Percentiles rank a stretch among this genome's conserved stretches.
Evolutionary conservation across 2,113 vertebrate genomes (phyloP).

Genomic region (Bambusicola thoracicus): DNA sequence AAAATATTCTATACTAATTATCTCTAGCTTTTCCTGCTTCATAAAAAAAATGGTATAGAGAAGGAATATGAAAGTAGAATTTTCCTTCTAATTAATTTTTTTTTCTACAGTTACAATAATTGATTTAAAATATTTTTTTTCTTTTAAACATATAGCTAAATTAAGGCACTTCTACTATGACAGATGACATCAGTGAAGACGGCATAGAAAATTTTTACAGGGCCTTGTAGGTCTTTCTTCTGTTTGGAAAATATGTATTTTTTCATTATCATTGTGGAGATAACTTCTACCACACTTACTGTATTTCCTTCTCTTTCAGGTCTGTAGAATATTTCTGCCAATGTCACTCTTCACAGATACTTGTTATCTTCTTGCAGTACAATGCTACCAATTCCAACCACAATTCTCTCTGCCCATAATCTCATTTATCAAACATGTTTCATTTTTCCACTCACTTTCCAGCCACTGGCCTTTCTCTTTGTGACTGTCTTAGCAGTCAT

Average conservation of each 20-base stretch:
- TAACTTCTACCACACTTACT: neutral
- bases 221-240: fast-evolving
- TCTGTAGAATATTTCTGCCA: neutral
- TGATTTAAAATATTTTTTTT: neutral
- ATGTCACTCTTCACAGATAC: neutral
- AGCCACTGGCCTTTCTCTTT: neutral
- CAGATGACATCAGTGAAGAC: neutral
- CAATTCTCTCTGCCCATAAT: neutral
- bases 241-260: neutral
- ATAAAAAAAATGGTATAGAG: neutral
- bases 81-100: neutral
- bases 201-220: neutral
- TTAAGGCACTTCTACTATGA: neutral
- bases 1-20: neutral
- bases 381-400: neutral
- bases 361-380: neutral
- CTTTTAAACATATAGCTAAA: neutral
- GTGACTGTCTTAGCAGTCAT: neutral
- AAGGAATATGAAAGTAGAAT: neutral
- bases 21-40: neutral
- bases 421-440: neutral
- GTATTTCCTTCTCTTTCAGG: neutral
- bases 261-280: neutral
- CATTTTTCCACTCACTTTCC: neutral
- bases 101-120: neutral